Conservation (phyloP, 2,113 vertebrate species). For the Cygnus buccinator region DNA sequence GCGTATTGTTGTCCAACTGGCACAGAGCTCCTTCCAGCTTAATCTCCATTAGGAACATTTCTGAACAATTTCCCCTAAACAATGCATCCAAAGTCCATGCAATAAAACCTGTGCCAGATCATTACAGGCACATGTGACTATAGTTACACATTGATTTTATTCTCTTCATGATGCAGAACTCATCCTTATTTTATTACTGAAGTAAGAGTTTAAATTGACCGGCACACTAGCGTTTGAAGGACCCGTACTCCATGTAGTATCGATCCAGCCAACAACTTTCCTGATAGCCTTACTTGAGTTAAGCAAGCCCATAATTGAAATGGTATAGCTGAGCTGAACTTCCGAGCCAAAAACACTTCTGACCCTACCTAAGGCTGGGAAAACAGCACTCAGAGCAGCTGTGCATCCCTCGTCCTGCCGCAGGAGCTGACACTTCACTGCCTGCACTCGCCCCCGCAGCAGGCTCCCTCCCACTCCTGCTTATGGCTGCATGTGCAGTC, state of each 20-base stretch:
- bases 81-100: conserved; percentile 51
- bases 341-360: not conserved
- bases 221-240: not conserved
- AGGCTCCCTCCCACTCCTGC: not conserved
- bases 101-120: conserved; percentile 46
- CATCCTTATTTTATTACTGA: not conserved
- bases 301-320: not conserved
- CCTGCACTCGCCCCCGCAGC: too few species aligned
- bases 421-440: too few species aligned
- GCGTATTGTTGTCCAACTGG: not conserved
- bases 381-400: not conserved
- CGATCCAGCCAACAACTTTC: not conserved
- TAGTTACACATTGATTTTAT: conserved; percentile 48
- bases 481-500: not conserved
- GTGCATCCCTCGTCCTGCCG: too few species aligned
- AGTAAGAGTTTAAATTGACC: not conserved
- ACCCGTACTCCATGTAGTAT: not conserved
- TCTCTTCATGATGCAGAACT: not conserved
- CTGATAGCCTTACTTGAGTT: not conserved
- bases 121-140: not conserved
- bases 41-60: conserved; percentile 45
- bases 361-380: not conserved
- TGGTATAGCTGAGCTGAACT: not conserved
- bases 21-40: not conserved
- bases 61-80: conserved; percentile 50